A percentile compares a stretch with the other conserved stretches of the same genome.
These are phyloP conservation scores for Drosophila aldrichi DNA, from an alignment of 2,888 invertebrate genomes.

Conservation along the genomic window DNA sequence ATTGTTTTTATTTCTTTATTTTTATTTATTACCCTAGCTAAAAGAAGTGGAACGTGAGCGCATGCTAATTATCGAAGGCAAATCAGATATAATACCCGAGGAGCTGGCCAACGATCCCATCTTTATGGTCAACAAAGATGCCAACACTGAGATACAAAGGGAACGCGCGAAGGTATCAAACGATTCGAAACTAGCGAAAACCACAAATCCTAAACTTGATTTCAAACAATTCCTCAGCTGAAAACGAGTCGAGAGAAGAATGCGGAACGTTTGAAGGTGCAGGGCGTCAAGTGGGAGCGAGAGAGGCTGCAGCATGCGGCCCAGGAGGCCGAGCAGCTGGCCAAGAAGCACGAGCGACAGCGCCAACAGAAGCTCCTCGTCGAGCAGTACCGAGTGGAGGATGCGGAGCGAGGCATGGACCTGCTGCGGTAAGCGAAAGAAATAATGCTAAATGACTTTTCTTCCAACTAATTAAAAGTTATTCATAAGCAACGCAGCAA, in stretches of 20 bases:
- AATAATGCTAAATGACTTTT: not conserved
- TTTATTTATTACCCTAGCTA: slow-evolving; percentile 84
- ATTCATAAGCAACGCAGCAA: slow-evolving; percentile 14
- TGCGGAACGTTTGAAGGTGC: slow-evolving; percentile 83
- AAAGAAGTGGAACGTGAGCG: slow-evolving; percentile 88
- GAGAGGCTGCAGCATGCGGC: slow-evolving; percentile 82
- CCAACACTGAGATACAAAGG: slow-evolving; percentile 86
- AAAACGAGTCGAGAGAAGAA: slow-evolving; percentile 85
- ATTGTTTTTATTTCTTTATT: too few relatives aligned
- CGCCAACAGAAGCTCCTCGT: slow-evolving; percentile 77
- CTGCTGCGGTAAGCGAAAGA: slow-evolving; percentile 79
- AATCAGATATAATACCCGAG: slow-evolving; percentile 87
- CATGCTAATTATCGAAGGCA: slow-evolving; percentile 87
- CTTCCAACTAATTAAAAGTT: slow-evolving; percentile 40
- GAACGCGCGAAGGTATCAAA: slow-evolving; percentile 86
- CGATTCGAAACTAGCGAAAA: not conserved
- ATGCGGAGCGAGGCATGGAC: slow-evolving; percentile 83
- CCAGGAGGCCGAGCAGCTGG: slow-evolving; percentile 77
- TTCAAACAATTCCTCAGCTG: slow-evolving; percentile 61
- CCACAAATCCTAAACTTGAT: not conserved
- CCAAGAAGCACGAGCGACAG: slow-evolving; percentile 67
- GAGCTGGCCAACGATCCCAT: slow-evolving; percentile 88
- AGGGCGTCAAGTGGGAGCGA: slow-evolving; percentile 85
- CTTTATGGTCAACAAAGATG: slow-evolving; percentile 87
- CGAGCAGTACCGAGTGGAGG: slow-evolving; percentile 80